Conservation (phyloP, 2,113 vertebrate species). For the Rhodinocichla rosea region DNA sequence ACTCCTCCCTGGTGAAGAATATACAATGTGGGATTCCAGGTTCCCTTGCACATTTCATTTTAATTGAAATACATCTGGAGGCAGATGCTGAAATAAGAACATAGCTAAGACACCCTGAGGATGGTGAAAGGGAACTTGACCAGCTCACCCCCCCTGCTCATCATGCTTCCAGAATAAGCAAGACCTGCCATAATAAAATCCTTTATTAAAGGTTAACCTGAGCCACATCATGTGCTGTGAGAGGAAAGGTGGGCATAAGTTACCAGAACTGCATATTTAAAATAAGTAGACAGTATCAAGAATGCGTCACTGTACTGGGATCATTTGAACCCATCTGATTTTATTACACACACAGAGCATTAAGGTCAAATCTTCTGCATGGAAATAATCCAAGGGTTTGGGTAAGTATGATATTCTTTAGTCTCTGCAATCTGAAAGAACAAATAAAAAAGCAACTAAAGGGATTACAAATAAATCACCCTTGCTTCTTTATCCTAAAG, state of each 20-base stretch:
- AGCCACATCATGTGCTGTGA: neutral
- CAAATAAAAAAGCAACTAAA: slow-evolving; percentile 47
- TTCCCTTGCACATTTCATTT: neutral
- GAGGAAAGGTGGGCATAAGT: neutral
- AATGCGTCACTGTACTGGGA: neutral
- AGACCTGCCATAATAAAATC: neutral
- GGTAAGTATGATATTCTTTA: slow-evolving; percentile 38
- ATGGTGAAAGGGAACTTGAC: neutral
- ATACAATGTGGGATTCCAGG: neutral
- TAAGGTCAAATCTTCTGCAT: slow-evolving; percentile 28
- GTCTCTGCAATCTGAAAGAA: slow-evolving; percentile 26
- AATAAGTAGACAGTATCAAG: neutral
- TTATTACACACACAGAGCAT: slow-evolving; percentile 18
- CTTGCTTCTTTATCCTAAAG: slow-evolving; percentile 20
- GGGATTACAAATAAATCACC: slow-evolving; percentile 42
- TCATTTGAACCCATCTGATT: slow-evolving; percentile 3
- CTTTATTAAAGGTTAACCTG: neutral
- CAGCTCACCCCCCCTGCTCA: neutral
- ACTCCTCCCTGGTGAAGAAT: neutral
- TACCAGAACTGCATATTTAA: neutral
- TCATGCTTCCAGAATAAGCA: neutral
- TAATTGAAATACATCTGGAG: neutral
- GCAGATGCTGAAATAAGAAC: neutral
- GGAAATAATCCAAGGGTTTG: slow-evolving; percentile 33
- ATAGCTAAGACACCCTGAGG: neutral